A percentile compares a stretch with the other conserved stretches of the same genome.
Evolutionary conservation across 30 jellyfish, hydroid and myxozoan genomes (phyloP).

Genomic region (Sanderia malayensis): DNA sequence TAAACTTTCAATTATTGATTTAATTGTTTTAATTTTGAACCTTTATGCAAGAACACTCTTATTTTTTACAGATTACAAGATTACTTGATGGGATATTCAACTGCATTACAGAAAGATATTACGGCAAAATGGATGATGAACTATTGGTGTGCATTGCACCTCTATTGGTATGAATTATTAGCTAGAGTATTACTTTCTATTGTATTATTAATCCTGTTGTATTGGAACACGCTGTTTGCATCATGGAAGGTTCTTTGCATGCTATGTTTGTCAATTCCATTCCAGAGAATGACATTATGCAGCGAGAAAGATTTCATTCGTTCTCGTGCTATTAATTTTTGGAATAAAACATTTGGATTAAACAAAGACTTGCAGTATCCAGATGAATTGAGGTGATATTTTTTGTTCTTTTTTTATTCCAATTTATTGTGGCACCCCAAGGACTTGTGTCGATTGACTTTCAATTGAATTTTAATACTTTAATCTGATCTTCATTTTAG

Average conservation of each 20-base stretch:
- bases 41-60: no score
- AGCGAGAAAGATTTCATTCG: constrained; percentile 37
- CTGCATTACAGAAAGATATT: constrained; percentile 38
- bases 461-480: no score
- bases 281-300: constrained; percentile 37
- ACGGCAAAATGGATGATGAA: constrained; percentile 8
- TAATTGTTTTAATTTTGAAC: no score
- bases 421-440: no score
- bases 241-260: no score
- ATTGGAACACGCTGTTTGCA: no score
- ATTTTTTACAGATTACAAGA: constrained; percentile 10
- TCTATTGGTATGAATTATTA: constrained; percentile 34
- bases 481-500: no score
- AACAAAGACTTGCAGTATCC: constrained; percentile 31
- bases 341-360: constrained; percentile 73
- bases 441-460: no score
- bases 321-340: constrained; percentile 56
- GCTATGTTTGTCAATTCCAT: no score
- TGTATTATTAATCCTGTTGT: no score
- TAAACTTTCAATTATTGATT: no score
- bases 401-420: neutral
- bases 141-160: constrained; percentile 25
- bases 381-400: constrained; percentile 36
- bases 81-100: constrained; percentile 18
- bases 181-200: no score